These are phyloP conservation scores for Lucilia sericata DNA, from an alignment of 1,140 invertebrate genomes.

Conservation along the genomic window DNA sequence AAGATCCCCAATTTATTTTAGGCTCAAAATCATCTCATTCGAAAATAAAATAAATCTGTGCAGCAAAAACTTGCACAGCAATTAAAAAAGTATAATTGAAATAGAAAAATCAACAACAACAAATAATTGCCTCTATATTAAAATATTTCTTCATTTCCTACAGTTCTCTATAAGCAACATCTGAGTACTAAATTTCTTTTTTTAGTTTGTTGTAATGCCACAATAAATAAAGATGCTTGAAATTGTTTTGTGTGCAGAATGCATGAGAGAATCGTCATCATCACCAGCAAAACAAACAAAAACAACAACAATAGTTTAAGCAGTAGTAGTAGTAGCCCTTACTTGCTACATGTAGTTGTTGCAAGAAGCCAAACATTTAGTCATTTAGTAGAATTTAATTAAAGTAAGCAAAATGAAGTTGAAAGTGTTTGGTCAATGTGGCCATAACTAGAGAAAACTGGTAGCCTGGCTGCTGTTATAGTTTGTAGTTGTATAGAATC, in stretches of 20 bases:
- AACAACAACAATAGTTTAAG: neutral
- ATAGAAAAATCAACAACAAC: too few relatives aligned
- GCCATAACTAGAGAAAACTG: neutral
- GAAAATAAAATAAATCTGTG: too few relatives aligned
- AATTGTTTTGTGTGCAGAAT: neutral
- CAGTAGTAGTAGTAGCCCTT: neutral
- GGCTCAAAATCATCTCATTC: too few relatives aligned
- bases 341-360: neutral
- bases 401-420: constrained; percentile 43
- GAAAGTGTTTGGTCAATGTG: constrained; percentile 42
- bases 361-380: constrained; percentile 13
- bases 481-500: neutral
- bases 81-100: too few relatives aligned
- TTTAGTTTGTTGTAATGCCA: neutral
- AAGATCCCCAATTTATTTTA: too few relatives aligned
- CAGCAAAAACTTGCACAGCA: too few relatives aligned
- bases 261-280: neutral
- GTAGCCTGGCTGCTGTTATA: neutral
- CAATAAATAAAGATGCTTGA: constrained; percentile 9
- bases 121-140: too few relatives aligned
- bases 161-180: neutral
- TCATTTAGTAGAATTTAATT: constrained; percentile 40
- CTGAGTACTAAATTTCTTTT: neutral
- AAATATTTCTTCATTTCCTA: too few relatives aligned
- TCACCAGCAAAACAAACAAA: neutral